Evolutionary conservation across 1,140 invertebrate genomes (phyloP), one percentile per base, ranked within the genome.

Genomic region (Whitmania pigra): DNA sequence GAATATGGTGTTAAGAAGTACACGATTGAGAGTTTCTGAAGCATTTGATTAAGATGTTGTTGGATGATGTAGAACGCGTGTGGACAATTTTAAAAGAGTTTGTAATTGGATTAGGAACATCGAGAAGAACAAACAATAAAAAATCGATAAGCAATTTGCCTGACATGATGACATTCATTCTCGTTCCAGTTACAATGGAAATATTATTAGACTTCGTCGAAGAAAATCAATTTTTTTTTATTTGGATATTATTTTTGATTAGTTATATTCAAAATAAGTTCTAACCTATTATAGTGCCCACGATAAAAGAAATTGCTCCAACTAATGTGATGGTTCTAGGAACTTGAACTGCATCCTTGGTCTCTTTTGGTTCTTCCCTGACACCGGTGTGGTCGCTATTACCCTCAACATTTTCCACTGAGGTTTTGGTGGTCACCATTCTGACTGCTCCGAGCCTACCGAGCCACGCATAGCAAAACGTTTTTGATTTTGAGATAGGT

Each of bases 201-300:
- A 25, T 9, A 55, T 54, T 57, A 22, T 53, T 22, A 20, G 7
- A 25, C 53, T 25, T n/a, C 54, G 25, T 71, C 15, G 9, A n/a
- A 27, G 9, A 1, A 2, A 55, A 7, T 63, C 18, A 7, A 5
- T 63, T 25, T 63, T 15, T 63, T 63, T 63, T 63, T 63, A 22
- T 0, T 7, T 63, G 20, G 18, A 13, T 18, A 7, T 63, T 3
- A 13, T n/a, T 53, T 25, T 70, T 13, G 40, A 69, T 18, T 13
- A 29, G n/a, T 3, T 49, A 17, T 73, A 5, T 18, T 22, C 22
- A 69, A 53, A 25, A 2, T 0, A 17, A 67, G 40, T 66, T 53
- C 71, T 73, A 74, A 79, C 80, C 80, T 63, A 81, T 81, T 76
- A 81, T 79, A 11, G 80, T 79, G n/a, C 80, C 80, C 15, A 78